phyloP scores from a whole-genome alignment of 2,797 vertebrate species.

The Aphelocoma californica region DNA sequence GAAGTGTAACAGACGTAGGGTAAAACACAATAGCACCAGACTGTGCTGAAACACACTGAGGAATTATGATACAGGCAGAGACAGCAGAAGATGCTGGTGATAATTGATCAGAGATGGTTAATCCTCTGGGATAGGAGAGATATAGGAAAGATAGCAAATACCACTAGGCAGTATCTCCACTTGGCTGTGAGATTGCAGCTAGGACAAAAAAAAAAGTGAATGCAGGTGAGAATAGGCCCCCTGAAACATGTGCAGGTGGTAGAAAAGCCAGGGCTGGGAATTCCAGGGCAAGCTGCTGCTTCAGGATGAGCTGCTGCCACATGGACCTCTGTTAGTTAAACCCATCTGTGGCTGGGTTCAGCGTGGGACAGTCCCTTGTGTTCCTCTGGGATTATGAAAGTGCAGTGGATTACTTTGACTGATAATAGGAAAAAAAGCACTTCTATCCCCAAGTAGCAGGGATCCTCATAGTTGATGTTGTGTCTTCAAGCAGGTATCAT shows the following conservation, averaged over 20 bases:
- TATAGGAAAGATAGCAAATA: background rate
- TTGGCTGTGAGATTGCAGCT: background rate
- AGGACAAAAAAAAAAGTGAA: background rate
- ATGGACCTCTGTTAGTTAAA: background rate
- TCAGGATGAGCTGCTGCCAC: background rate
- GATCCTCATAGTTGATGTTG: background rate
- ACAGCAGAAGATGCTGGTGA: background rate
- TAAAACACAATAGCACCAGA: background rate
- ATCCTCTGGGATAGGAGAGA: background rate
- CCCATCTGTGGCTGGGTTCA: background rate
- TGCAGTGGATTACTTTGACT: background rate
- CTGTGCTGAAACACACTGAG: background rate
- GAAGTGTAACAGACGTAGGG: background rate
- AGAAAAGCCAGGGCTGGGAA: background rate
- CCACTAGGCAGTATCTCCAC: background rate
- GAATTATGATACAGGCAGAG: background rate
- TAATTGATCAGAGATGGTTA: background rate
- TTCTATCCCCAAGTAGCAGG: background rate
- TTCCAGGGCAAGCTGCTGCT: background rate
- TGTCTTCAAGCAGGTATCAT: background rate
- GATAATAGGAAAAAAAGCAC: background rate
- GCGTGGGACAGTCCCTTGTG: rapidly evolving
- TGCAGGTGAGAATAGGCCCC: background rate
- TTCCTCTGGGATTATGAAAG: background rate
- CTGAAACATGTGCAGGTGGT: background rate